A percentile compares a stretch with the other conserved stretches of the same genome.
Evolutionary conservation across 2,888 invertebrate species (phyloP).

Genomic region (Diachrysia chrysitis): DNA sequence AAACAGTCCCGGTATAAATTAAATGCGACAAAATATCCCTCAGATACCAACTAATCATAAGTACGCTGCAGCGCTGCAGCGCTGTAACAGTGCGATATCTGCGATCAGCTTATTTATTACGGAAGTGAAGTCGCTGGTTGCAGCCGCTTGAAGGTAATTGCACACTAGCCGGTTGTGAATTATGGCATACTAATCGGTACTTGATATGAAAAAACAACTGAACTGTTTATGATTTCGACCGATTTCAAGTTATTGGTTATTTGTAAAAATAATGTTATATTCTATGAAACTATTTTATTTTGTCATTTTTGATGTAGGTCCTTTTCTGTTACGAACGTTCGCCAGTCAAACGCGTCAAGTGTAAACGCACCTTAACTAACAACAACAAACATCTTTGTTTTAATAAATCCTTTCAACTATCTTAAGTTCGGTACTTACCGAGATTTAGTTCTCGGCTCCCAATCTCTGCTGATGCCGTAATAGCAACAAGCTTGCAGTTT

Average conservation of each 20-base stretch:
- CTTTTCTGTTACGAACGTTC: neutral
- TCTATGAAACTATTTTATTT: no score
- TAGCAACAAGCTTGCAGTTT: neutral
- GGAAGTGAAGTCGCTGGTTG: neutral
- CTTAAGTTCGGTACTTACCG: constrained; percentile 8
- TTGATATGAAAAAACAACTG: no score
- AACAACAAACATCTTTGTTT: constrained; percentile 14
- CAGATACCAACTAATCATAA: constrained; percentile 26
- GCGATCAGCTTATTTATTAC: constrained; percentile 8
- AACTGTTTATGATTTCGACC: no score
- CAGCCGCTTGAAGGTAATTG: constrained; percentile 10
- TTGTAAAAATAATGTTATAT: no score
- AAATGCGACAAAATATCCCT: constrained; percentile 25
- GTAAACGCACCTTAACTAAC: neutral
- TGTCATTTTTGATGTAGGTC: no score
- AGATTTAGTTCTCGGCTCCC: neutral
- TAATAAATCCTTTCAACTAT: neutral
- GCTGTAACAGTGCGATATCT: constrained; percentile 21
- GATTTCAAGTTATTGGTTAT: neutral
- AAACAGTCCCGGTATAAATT: constrained; percentile 16
- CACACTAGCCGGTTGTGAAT: neutral
- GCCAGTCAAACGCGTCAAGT: neutral
- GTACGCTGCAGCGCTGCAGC: constrained; percentile 20
- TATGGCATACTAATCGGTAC: neutral
- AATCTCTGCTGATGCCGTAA: neutral